Percentiles rank a stretch among this genome's conserved stretches.
phyloP scores from a whole-genome alignment of 2,888 invertebrate genomes.

The Beris chalybata region DNA sequence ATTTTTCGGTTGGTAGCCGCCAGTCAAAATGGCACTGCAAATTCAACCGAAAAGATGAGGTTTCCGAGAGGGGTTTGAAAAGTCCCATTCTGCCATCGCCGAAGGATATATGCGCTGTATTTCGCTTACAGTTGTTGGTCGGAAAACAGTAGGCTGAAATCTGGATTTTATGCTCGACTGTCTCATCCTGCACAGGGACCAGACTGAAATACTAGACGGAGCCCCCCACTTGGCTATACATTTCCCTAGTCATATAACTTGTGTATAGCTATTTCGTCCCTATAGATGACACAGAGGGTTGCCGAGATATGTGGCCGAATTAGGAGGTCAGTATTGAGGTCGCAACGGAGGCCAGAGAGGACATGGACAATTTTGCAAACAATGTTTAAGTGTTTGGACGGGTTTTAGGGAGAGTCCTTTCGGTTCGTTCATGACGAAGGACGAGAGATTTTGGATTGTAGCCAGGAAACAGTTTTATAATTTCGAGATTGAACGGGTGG shows the following conservation, averaged over 20 bases:
- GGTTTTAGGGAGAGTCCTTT: background rate
- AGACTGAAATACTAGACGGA: no score
- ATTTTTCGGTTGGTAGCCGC: no score
- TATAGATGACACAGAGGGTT: background rate
- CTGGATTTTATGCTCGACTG: no score
- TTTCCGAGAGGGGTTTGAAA: no score
- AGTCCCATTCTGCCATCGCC: no score
- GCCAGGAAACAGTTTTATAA: slow-evolving; percentile 22
- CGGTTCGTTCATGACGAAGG: no score
- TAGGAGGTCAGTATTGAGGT: slow-evolving; percentile 22
- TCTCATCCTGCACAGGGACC: no score
- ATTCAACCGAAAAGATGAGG: no score
- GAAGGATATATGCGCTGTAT: background rate
- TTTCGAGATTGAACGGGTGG: slow-evolving; percentile 11
- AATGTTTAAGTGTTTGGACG: slow-evolving; percentile 19
- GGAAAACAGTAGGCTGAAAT: background rate
- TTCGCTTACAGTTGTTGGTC: background rate
- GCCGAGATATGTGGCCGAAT: slow-evolving; percentile 22
- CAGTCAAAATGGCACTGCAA: no score
- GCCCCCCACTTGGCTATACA: no score
- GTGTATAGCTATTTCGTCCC: no score
- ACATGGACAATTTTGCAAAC: slow-evolving; percentile 5
- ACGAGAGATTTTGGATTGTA: background rate
- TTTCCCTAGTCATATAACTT: no score
- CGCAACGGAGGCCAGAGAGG: background rate